A percentile compares a stretch with the other conserved stretches of the same genome.
Evolutionary conservation across 2,888 invertebrate genomes (phyloP).

Genomic region (Apodemia duryi): DNA sequence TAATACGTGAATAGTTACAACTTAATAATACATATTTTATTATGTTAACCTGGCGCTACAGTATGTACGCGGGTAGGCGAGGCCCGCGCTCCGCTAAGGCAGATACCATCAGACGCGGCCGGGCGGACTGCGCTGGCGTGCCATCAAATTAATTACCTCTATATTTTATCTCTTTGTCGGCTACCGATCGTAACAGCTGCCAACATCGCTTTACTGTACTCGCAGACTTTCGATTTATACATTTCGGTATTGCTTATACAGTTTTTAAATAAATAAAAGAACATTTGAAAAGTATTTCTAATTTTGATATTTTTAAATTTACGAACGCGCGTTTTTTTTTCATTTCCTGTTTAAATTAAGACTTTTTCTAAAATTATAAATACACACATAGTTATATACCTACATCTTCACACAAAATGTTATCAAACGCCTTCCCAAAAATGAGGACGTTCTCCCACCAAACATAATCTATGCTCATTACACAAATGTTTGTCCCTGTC

Average conservation of each 20-base stretch:
- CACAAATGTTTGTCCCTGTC: too few species aligned
- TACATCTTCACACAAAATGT: too few species aligned
- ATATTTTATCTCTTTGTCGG: slow-evolving; percentile 56
- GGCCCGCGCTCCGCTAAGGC: slow-evolving; percentile 22
- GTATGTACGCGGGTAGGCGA: slow-evolving; percentile 11
- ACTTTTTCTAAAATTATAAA: too few species aligned
- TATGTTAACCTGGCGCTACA: not conserved
- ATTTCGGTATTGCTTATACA: slow-evolving; percentile 16
- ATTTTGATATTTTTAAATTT: not conserved
- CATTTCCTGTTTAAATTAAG: too few species aligned
- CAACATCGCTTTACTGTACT: slow-evolving; percentile 24
- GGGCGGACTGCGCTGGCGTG: slow-evolving; percentile 35
- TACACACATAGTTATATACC: too few species aligned
- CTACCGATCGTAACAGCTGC: slow-evolving; percentile 38
- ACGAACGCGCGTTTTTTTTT: not conserved
- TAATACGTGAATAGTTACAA: not conserved
- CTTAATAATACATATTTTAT: not conserved
- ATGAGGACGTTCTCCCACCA: too few species aligned
- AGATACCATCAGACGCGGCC: slow-evolving; percentile 37
- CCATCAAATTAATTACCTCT: slow-evolving; percentile 55
- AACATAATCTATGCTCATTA: too few species aligned
- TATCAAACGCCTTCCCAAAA: too few species aligned
- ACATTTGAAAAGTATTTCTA: not conserved
- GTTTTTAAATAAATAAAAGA: not conserved
- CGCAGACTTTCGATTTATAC: slow-evolving; percentile 15